Base-by-base conservation (phyloP, 2,888 invertebrate species). In the Podabrus alpinus region DNA sequence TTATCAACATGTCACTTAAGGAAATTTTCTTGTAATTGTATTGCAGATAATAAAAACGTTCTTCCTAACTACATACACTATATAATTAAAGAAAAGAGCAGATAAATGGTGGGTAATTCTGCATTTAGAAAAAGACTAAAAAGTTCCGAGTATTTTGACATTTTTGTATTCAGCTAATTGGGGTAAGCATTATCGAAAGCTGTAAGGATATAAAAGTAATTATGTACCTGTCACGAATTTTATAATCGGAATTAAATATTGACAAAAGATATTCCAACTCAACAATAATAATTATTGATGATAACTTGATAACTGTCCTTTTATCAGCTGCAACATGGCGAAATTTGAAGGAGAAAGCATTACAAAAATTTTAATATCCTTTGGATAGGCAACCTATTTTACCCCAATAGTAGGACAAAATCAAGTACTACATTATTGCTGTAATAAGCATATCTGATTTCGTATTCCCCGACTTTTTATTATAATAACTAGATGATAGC, bases 1-100 rank as follows among this genome's bases (percentile, higher is more conserved):
- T 82, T 81, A 83, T 82, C 83, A 80, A 80, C 76, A 77, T 82
- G 82, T 82, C 82, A 82, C 81, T 80, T 72, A 79, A 71, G 77
- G 78, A 79, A 81, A 81, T 80, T 79, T n/a, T 79, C 80, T 77
- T 78, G 78, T 73, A 69, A 45, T 45, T 45, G 45, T 45, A 45
- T 45, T 45, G 45, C 45, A 45, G 45, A 45, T 45, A 45, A 45
- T 45, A 45, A 45, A 45, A 45, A 45, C 45, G 45, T 45, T 45
- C 45, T 45, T 45, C n/a, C 45, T 45, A 45, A 45, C 45, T 45
- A 45, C 45, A 45, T 45, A n/a, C n/a, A 45, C n/a, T 7, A 45
- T 45, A 45, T 45, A 45, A 45, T 45, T 45, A 45, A 45, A 45
- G 45, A 45, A 45, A 45, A 45, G n/a, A 45, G 45, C 45, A 45